Conservation (phyloP, 2,888 invertebrate species). For the Bimastos eiseni region DNA sequence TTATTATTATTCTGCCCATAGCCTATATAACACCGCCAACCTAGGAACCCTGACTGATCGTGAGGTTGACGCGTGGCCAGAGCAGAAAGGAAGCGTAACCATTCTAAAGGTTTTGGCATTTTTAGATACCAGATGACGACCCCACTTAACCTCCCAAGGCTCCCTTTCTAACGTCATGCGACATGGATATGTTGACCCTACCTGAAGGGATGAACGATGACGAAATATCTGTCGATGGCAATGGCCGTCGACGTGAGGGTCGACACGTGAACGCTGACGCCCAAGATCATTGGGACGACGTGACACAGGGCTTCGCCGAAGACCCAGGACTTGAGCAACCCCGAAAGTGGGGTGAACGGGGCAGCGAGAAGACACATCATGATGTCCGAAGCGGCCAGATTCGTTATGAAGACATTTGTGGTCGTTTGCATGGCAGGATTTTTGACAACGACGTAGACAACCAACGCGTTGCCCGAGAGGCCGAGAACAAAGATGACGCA, state of each 20-base stretch:
- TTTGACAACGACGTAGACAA: conserved; percentile 84
- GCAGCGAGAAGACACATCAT: conserved; percentile 89
- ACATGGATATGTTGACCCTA: too few relatives aligned
- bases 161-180: too few relatives aligned
- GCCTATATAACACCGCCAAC: too few relatives aligned
- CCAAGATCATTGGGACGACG: conserved; percentile 78
- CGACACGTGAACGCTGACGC: conserved; percentile 94
- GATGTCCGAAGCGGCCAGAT: conserved; percentile 91
- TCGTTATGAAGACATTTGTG: conserved; percentile 94
- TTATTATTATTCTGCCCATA: too few relatives aligned
- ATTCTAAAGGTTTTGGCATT: too few relatives aligned
- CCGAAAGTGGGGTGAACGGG: conserved; percentile 93
- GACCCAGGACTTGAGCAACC: conserved; percentile 86
- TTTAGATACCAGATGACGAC: too few relatives aligned
- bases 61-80: too few relatives aligned
- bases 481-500: conserved; percentile 83
- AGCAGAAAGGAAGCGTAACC: too few relatives aligned
- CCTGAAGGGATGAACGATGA: conserved; percentile 91
- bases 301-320: conserved; percentile 90
- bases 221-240: conserved; percentile 94
- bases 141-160: too few relatives aligned
- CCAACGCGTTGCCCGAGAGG: conserved; percentile 67
- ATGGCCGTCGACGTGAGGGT: conserved; percentile 94
- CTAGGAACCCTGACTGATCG: too few relatives aligned
- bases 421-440: conserved; percentile 97